Percentiles rank a stretch among this genome's conserved stretches.
Evolutionary conservation across 1,140 invertebrate species (phyloP).

Genomic region (roundworm (Caenorhabditis elegans)): DNA sequence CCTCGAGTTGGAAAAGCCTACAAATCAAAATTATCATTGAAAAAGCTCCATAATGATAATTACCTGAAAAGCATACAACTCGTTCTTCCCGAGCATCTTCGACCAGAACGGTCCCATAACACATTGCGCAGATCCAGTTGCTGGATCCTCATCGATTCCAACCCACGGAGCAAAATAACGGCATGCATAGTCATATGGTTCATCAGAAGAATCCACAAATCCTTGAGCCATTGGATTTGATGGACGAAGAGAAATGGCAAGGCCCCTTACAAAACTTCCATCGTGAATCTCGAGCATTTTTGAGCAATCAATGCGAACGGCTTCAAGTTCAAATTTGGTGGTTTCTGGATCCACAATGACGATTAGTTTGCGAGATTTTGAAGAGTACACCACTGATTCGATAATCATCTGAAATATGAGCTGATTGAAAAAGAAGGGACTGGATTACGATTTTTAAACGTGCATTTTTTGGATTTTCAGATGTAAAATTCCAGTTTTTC

Average conservation of each 20-base stretch:
- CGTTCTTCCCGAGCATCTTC: constrained; percentile 57
- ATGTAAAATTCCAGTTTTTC: no score
- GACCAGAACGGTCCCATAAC: constrained; percentile 70
- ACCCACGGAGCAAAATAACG: constrained; percentile 73
- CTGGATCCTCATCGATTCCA: constrained; percentile 64
- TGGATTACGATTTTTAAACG: no score
- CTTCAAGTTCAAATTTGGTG: constrained; percentile 46
- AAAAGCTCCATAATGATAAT: neutral
- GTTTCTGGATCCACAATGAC: constrained; percentile 56
- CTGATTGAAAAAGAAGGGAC: no score
- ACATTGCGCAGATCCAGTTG: constrained; percentile 69
- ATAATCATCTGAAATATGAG: neutral
- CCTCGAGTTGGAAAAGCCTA: neutral
- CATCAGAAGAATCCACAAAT: constrained; percentile 52
- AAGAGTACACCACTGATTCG: neutral
- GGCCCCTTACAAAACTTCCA: constrained; percentile 53
- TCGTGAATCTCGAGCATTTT: constrained; percentile 49
- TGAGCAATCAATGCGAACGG: constrained; percentile 37
- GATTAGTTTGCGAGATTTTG: constrained; percentile 52
- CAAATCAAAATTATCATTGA: neutral
- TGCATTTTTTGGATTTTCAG: no score
- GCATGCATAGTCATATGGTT: constrained; percentile 70
- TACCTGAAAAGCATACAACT: constrained; percentile 58
- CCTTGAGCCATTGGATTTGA: constrained; percentile 48
- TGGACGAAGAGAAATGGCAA: constrained; percentile 56